phyloP scores from a whole-genome alignment of 2,888 invertebrate genomes.

The Hirudinaria manillensis region DNA sequence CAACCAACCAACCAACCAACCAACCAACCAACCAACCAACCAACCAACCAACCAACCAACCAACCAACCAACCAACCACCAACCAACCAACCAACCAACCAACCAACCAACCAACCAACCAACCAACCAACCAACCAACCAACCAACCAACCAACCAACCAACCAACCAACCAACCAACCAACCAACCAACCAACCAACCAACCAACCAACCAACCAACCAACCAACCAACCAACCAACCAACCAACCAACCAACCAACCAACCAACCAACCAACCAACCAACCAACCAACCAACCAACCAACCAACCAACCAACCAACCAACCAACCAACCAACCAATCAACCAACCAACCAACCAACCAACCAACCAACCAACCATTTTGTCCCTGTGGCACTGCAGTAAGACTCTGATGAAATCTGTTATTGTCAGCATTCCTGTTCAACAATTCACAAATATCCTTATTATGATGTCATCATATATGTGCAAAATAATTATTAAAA shows the following conservation, averaged over 20 bases:
- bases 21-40: too few relatives aligned
- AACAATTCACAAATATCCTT: neutral
- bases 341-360: too few relatives aligned
- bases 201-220: neutral
- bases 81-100: neutral
- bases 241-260: neutral
- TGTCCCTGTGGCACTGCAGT: constrained; percentile 12
- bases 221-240: neutral
- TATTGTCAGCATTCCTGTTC: constrained; percentile 33
- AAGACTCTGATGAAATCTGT: constrained; percentile 34
- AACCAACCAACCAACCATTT: constrained; percentile 5
- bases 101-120: neutral
- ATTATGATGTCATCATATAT: neutral
- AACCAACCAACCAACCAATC: too few relatives aligned
- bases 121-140: neutral
- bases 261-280: too few relatives aligned
- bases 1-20: too few relatives aligned
- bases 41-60: too few relatives aligned
- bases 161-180: neutral
- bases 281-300: too few relatives aligned
- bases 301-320: too few relatives aligned
- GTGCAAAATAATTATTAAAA: too few relatives aligned
- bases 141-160: neutral
- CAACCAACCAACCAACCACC: too few relatives aligned
- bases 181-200: neutral